Percentiles rank a stretch among this genome's conserved stretches.
Conservation (phyloP, 2,888 invertebrate species). For the Stenotaenia linearis region DNA sequence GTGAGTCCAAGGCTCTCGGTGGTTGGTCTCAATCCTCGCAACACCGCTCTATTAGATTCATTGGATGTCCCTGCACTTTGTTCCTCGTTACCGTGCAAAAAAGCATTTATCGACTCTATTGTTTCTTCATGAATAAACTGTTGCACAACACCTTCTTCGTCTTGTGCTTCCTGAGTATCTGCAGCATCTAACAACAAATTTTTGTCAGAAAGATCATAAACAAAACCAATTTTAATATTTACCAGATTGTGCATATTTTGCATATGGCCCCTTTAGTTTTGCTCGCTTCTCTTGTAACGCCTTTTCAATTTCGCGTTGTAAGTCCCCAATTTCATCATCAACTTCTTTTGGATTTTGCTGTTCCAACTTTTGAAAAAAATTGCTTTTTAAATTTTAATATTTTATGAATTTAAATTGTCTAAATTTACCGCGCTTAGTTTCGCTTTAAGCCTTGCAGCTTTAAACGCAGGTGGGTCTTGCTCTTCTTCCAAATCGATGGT, state of each 20-base stretch:
- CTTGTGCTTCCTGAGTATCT: slow-evolving; percentile 27
- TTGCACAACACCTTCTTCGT: slow-evolving; percentile 33
- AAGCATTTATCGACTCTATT: slow-evolving; percentile 28
- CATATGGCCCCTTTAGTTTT: slow-evolving; percentile 40
- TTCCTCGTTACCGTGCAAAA: slow-evolving; percentile 19
- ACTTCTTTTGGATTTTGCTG: slow-evolving; percentile 44
- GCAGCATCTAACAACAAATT: too few relatives aligned
- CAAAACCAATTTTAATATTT: neutral
- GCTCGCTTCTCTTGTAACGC: slow-evolving; percentile 60
- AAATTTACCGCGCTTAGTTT: slow-evolving; percentile 31
- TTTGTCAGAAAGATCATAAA: too few relatives aligned
- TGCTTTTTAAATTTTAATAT: neutral
- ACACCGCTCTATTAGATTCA: neutral
- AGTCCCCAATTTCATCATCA: slow-evolving; percentile 58
- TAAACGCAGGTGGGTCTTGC: slow-evolving; percentile 93
- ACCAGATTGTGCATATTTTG: slow-evolving; percentile 31
- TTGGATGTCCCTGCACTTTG: neutral
- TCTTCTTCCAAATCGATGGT: slow-evolving; percentile 93
- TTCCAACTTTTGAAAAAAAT: slow-evolving; percentile 40
- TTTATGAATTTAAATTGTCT: neutral
- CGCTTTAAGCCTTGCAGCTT: slow-evolving; percentile 76
- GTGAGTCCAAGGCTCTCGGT: slow-evolving; percentile 72
- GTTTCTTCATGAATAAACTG: slow-evolving; percentile 36
- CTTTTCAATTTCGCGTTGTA: slow-evolving; percentile 80
- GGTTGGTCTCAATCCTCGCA: slow-evolving; percentile 43